A percentile compares a stretch with the other conserved stretches of the same genome.
Conservation (phyloP, 2,888 invertebrate genomes). For the Dynastes grantii region DNA sequence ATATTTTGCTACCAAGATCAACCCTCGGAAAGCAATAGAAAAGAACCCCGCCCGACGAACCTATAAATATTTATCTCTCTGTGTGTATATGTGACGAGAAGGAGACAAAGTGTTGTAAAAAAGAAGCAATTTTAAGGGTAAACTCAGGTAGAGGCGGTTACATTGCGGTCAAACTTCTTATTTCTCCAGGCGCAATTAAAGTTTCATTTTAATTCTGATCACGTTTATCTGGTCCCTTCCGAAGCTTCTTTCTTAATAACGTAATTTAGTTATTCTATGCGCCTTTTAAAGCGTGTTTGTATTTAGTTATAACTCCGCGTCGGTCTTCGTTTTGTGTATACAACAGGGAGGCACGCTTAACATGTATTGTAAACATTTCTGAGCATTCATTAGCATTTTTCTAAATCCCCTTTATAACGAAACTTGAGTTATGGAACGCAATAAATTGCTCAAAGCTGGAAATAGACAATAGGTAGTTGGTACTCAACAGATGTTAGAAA, state of each 20-base stretch:
- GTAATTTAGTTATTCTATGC: conserved; percentile 40
- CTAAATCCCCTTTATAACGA: not conserved
- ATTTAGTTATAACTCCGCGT: conserved; percentile 29
- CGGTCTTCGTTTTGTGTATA: conserved; percentile 16
- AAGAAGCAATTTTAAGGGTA: conserved; percentile 23
- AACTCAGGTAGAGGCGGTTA: conserved; percentile 34
- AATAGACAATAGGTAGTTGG: too few relatives aligned
- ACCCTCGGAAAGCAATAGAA: conserved; percentile 33
- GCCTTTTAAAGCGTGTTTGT: conserved; percentile 38
- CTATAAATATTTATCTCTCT: conserved; percentile 47
- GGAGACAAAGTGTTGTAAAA: conserved; percentile 11
- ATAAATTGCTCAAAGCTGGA: not conserved
- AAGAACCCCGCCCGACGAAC: conserved; percentile 40
- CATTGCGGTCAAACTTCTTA: conserved; percentile 39
- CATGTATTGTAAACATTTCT: conserved; percentile 34
- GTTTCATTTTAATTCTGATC: conserved; percentile 42
- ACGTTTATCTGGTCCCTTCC: conserved; percentile 31
- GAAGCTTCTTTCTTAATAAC: conserved; percentile 33
- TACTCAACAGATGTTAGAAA: too few relatives aligned
- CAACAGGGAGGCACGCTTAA: conserved; percentile 22
- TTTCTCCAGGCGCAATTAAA: conserved; percentile 34
- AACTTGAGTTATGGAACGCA: not conserved
- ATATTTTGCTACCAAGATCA: conserved; percentile 56
- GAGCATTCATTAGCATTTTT: conserved; percentile 31
- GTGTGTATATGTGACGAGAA: conserved; percentile 9